Evolutionary conservation across 1,140 invertebrate genomes (phyloP), one percentile per base, ranked within the genome.

Genomic region (Thrips palmi): DNA sequence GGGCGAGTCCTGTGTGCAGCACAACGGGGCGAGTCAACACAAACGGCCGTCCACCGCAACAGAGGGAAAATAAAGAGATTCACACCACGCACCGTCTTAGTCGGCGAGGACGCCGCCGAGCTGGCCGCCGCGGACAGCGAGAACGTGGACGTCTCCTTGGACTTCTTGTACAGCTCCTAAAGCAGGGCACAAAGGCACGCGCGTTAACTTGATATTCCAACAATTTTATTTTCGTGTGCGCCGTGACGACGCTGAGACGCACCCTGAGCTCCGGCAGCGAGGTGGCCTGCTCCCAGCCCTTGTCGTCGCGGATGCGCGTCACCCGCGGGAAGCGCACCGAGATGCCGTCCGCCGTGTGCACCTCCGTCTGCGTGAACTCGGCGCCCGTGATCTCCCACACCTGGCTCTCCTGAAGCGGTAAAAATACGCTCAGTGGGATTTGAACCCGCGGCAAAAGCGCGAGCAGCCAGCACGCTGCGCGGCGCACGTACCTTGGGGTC

Each of bases 381-480:
- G 88, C 87, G 1, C 87, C 88, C 2, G 80, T 82, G 22, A 94
- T 87, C 63, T 93, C 86, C 87, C 87, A 93, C 11, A 93, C 79
- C 2, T 84, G 87, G 53, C 85, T 74, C 35, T 73, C 61, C 57
- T 67, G 22, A 11, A 46, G 51, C n/a, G n/a, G n/a, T n/a, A n/a
- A n/a, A n/a, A n/a, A 40, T n/a, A n/a, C n/a, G n/a, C n/a, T n/a
- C n/a, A n/a, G n/a, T n/a, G n/a, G n/a, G n/a, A n/a, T n/a, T n/a
- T n/a, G n/a, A n/a, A n/a, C n/a, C n/a, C n/a, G n/a, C n/a, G n/a
- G n/a, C n/a, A n/a, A n/a, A n/a, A n/a, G n/a, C n/a, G n/a, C 10
- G 28, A 15, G 17, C 4, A 36, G 34, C 4, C 28, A 12, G 15
- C 36, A 3, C 15, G 20, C 11, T 11, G 8, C 4, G 31, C 4